Percentiles rank a stretch among this genome's conserved stretches.
Conservation (phyloP, 2,888 invertebrate genomes). For the Mycalesis mineus region DNA sequence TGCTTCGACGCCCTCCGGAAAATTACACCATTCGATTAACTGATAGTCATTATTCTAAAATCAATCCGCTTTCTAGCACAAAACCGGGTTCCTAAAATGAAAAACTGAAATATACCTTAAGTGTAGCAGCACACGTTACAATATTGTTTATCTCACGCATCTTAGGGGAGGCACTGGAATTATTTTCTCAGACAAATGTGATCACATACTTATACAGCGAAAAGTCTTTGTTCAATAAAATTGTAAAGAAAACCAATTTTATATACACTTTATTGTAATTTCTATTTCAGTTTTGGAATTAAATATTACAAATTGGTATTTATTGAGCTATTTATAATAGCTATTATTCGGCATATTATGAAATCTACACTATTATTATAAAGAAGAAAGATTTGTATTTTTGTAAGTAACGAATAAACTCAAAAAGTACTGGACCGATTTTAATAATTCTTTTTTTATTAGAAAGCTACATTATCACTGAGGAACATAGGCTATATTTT, state of each 20-base stretch:
- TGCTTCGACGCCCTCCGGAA: slow-evolving; percentile 35
- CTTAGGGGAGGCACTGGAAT: slow-evolving; percentile 27
- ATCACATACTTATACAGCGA: slow-evolving; percentile 37
- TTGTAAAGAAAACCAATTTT: not conserved
- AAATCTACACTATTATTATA: too few relatives aligned
- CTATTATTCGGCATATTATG: too few relatives aligned
- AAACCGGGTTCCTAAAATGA: slow-evolving; percentile 29
- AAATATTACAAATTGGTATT: too few relatives aligned
- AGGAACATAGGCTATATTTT: too few relatives aligned
- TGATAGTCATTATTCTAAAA: slow-evolving; percentile 44
- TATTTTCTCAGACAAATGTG: slow-evolving; percentile 34
- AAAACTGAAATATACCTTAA: slow-evolving; percentile 25
- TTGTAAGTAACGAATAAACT: too few relatives aligned
- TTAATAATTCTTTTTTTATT: too few relatives aligned
- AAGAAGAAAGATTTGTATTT: too few relatives aligned
- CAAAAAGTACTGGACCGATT: too few relatives aligned
- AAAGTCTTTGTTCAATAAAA: slow-evolving; percentile 27
- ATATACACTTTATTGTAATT: too few relatives aligned
- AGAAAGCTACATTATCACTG: too few relatives aligned
- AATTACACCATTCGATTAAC: slow-evolving; percentile 40
- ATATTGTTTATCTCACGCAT: slow-evolving; percentile 20
- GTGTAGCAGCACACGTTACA: slow-evolving; percentile 11
- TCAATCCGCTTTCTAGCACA: slow-evolving; percentile 39
- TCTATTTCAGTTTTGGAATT: too few relatives aligned
- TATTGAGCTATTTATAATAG: too few relatives aligned